These are phyloP conservation scores for Rousettus madagascariensis DNA, from an alignment of 2,797 vertebrate species.

Conservation along the genomic window DNA sequence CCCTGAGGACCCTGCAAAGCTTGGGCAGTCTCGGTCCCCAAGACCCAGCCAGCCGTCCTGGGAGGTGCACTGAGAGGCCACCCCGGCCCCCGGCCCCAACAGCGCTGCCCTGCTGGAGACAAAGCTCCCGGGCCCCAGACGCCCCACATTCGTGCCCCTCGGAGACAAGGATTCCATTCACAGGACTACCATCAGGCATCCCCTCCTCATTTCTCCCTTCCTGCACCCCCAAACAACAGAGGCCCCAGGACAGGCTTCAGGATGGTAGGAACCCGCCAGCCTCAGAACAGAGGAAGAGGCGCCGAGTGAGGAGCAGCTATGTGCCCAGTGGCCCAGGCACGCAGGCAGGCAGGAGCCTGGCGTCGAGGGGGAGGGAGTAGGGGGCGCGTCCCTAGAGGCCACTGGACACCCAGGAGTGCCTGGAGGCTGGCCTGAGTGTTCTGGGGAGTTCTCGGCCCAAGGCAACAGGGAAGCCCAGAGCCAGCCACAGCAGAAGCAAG, in stretches of 20 bases:
- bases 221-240: not conserved
- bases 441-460: too few species aligned
- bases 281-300: too few species aligned
- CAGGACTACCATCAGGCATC: fast-evolving
- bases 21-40: not conserved
- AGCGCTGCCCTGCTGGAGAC: not conserved
- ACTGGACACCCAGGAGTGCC: not conserved
- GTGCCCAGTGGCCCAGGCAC: fast-evolving
- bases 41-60: fast-evolving
- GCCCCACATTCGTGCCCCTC: fast-evolving
- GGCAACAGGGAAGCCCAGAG: fast-evolving
- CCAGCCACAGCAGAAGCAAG: fast-evolving
- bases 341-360: not conserved
- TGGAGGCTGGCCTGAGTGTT: not conserved
- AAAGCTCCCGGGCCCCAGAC: not conserved
- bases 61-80: fast-evolving
- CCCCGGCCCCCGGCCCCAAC: fast-evolving
- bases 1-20: not conserved
- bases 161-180: fast-evolving
- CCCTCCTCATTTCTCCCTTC: not conserved
- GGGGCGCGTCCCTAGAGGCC: fast-evolving
- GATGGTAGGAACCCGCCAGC: not conserved
- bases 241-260: not conserved
- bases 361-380: fast-evolving
- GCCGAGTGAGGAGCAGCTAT: not conserved